Percentiles rank a stretch among this genome's conserved stretches.
Evolutionary conservation across 2,888 invertebrate genomes (phyloP).

Genomic region (Catonia carolina): DNA sequence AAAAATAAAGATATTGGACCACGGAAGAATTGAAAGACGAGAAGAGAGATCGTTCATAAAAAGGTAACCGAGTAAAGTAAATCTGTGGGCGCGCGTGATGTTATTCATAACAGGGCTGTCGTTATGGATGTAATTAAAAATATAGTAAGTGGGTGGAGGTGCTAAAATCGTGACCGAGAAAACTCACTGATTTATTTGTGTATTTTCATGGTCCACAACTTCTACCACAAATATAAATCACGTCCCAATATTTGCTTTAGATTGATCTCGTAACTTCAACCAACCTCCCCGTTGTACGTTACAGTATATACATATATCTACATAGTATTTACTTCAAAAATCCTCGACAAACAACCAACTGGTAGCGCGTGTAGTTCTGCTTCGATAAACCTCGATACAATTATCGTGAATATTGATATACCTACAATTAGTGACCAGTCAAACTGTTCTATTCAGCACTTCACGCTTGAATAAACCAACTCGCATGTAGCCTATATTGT

Average conservation of each 20-base stretch:
- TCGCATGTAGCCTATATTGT: no score
- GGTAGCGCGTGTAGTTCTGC: conserved; percentile 9
- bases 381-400: neutral
- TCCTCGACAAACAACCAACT: neutral
- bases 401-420: no score
- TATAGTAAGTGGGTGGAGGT: neutral
- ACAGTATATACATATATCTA: no score
- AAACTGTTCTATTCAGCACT: no score
- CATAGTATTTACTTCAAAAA: no score
- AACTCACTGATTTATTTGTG: conserved; percentile 13
- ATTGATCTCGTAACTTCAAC: conserved; percentile 2
- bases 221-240: conserved; percentile 1
- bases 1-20: conserved; percentile 1
- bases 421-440: no score
- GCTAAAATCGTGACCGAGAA: conserved; percentile 12
- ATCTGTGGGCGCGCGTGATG: neutral
- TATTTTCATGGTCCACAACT: conserved; percentile 10
- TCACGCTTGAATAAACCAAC: no score
- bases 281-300: no score
- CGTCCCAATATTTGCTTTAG: conserved; percentile 9
- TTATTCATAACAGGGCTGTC: conserved; percentile 4
- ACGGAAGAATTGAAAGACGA: conserved; percentile 2
- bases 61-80: neutral
- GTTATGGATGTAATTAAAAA: conserved; percentile 9
- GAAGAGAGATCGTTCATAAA: neutral